A percentile compares a stretch with the other conserved stretches of the same genome.
Evolutionary conservation across 2,797 vertebrate species (phyloP).

Genomic region (Lagorchestes hirsutus): DNA sequence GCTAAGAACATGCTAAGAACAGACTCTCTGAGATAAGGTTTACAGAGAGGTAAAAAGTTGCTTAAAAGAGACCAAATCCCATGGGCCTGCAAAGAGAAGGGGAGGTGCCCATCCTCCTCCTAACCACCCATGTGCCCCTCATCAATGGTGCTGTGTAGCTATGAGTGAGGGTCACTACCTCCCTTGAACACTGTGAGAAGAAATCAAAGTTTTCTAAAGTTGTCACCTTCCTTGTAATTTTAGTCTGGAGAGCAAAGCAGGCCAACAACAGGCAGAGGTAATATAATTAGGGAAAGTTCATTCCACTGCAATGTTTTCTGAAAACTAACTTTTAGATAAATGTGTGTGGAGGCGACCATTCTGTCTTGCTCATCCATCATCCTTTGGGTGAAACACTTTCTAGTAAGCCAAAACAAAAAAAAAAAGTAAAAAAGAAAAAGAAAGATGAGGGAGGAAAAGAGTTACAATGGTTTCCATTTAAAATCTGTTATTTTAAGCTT

Average conservation of each 20-base stretch:
- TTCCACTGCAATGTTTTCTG: neutral
- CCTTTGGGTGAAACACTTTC: conserved; percentile 14
- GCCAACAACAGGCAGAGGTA: neutral
- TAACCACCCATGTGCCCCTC: neutral
- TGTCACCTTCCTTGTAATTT: neutral
- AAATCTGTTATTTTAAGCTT: conserved; percentile 60
- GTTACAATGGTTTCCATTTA: conserved; percentile 57
- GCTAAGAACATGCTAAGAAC: neutral
- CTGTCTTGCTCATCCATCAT: conserved; percentile 23
- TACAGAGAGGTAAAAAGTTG: neutral
- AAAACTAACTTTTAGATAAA: neutral
- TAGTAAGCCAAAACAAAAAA: conserved; percentile 57
- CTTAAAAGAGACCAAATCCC: neutral
- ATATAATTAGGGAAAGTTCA: neutral
- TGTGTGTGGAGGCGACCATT: conserved; percentile 11
- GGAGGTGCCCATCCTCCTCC: neutral
- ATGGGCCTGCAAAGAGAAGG: neutral
- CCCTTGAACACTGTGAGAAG: neutral
- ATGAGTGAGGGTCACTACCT: neutral
- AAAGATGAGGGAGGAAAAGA: conserved; percentile 29
- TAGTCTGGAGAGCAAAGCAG: neutral
- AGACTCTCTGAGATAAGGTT: neutral
- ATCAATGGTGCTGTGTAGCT: fast-evolving
- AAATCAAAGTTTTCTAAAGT: neutral
- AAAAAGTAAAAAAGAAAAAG: conserved; percentile 24